phyloP scores from a whole-genome alignment of 2,888 invertebrate genomes.

The Noctua fimbriata region DNA sequence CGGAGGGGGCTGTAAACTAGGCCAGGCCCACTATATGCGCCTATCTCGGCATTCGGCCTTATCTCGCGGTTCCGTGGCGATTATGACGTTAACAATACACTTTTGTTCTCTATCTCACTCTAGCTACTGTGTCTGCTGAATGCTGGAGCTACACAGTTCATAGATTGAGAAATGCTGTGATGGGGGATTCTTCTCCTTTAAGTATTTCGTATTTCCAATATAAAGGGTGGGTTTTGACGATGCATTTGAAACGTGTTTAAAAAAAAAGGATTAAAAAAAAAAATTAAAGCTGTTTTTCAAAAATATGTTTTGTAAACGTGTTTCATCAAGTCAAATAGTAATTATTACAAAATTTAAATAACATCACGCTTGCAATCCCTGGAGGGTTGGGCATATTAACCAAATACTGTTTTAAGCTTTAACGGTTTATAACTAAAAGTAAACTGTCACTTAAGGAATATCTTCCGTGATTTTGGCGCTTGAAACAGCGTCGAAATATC shows the following conservation, averaged over 20 bases:
- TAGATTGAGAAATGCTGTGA: conserved; percentile 21
- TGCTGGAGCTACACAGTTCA: conserved; percentile 46
- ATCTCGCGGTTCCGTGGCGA: conserved; percentile 73
- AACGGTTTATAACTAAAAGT: too few relatives aligned
- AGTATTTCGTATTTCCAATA: not conserved
- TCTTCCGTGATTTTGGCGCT: too few relatives aligned
- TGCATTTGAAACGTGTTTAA: not conserved
- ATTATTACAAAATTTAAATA: not conserved
- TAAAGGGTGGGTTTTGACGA: not conserved
- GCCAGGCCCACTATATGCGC: conserved; percentile 72
- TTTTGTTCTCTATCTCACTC: conserved; percentile 67
- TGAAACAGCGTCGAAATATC: too few relatives aligned
- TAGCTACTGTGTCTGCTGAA: conserved; percentile 47
- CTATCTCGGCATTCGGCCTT: conserved; percentile 72
- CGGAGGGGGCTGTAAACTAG: conserved; percentile 74
- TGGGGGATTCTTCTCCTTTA: not conserved
- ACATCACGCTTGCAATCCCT: not conserved
- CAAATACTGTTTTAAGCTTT: too few relatives aligned
- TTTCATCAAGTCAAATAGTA: not conserved
- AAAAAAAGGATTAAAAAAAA: too few relatives aligned
- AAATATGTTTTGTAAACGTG: not conserved
- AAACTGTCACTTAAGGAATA: too few relatives aligned
- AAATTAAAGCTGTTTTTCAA: not conserved
- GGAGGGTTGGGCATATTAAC: not conserved
- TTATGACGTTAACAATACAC: conserved; percentile 78